A percentile compares a stretch with the other conserved stretches of the same genome.
Conservation (phyloP, 2,888 invertebrate species). For the Dryobotodes eremita region DNA sequence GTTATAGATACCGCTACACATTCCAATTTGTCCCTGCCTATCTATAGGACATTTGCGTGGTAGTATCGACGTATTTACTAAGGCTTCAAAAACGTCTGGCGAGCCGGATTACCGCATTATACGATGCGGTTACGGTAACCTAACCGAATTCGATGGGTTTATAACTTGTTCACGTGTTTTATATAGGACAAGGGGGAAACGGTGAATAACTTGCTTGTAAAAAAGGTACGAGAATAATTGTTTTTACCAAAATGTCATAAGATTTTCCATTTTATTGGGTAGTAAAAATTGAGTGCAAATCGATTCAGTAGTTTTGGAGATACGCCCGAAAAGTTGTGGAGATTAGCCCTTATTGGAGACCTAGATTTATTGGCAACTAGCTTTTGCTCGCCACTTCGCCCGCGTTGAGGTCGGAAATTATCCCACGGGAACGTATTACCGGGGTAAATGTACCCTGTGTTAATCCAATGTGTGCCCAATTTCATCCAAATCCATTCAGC, state of each 20-base stretch:
- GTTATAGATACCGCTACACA: too few relatives aligned
- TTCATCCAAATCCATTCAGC: too few relatives aligned
- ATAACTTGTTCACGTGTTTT: slow-evolving; percentile 6
- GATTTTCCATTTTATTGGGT: not conserved
- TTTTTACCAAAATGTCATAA: not conserved
- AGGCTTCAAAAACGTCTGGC: slow-evolving; percentile 61
- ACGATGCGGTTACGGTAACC: slow-evolving; percentile 40
- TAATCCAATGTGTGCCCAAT: too few relatives aligned
- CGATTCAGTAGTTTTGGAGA: not conserved
- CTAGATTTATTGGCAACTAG: not conserved
- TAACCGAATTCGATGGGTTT: slow-evolving; percentile 57
- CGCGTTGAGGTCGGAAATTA: too few relatives aligned
- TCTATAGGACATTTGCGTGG: not conserved
- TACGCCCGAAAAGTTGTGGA: not conserved
- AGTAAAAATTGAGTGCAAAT: not conserved
- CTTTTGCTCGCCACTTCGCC: too few relatives aligned
- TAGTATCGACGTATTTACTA: slow-evolving; percentile 57
- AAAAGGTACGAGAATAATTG: not conserved
- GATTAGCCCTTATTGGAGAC: too few relatives aligned
- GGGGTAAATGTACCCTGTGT: too few relatives aligned
- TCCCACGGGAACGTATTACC: too few relatives aligned
- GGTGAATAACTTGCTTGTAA: not conserved
- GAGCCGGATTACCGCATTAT: slow-evolving; percentile 56
- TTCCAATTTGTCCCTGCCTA: slow-evolving; percentile 16
- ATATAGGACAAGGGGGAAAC: not conserved